These are phyloP conservation scores for Cataglyphis livida DNA, from an alignment of 2,888 invertebrate species.

Conservation along the genomic window DNA sequence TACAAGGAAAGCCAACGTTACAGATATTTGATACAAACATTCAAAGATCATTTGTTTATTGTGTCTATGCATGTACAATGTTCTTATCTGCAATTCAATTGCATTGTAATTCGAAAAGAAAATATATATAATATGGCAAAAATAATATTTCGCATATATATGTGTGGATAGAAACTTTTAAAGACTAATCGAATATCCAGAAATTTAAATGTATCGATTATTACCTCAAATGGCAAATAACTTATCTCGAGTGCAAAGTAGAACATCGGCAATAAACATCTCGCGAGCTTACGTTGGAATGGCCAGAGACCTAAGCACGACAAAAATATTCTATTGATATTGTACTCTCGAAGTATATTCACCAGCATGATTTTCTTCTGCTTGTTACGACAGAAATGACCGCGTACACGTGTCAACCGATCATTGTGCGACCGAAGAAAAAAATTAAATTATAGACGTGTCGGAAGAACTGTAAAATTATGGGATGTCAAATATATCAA, in stretches of 20 bases:
- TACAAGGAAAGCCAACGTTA: not conserved
- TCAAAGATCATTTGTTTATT: not conserved
- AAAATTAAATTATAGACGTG: not conserved
- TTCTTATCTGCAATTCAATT: constrained; percentile 20
- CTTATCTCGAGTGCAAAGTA: constrained; percentile 2
- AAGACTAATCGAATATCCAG: not conserved
- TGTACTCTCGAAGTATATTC: constrained; percentile 12
- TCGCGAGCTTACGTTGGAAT: constrained; percentile 8
- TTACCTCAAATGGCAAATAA: constrained; percentile 37
- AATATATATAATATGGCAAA: not conserved
- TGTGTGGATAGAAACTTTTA: not conserved
- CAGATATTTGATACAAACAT: constrained; percentile 9
- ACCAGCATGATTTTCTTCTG: not conserved
- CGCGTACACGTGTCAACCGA: not conserved
- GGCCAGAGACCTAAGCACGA: constrained; percentile 35
- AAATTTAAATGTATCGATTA: not conserved
- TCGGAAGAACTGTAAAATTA: constrained; percentile 12
- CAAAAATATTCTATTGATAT: constrained; percentile 17
- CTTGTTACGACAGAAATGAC: not conserved
- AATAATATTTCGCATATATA: not conserved
- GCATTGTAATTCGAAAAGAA: not conserved
- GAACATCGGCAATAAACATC: not conserved
- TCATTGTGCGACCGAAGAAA: not conserved
- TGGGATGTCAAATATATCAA: not conserved
- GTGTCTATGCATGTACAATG: constrained; percentile 2